Conservation (phyloP, 2,797 vertebrate species). For the Tolypeutes matacus region DNA sequence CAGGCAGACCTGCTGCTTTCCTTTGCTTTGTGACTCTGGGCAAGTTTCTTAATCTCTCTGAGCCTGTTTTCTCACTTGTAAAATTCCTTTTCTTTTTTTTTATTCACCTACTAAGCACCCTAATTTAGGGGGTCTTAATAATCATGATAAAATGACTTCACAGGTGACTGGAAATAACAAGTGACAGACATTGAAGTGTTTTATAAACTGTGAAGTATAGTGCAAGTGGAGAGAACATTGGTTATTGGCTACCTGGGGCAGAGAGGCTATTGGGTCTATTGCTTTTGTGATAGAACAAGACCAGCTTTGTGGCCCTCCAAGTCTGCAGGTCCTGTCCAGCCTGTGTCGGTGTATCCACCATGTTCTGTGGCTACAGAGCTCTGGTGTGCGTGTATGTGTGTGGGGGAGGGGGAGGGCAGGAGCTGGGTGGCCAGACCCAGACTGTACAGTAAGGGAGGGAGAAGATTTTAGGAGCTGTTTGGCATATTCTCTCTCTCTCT, state of each 20-base stretch:
- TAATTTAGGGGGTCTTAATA: background rate
- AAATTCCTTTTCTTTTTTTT: background rate
- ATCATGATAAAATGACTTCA: background rate
- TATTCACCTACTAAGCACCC: background rate
- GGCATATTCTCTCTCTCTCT: no score
- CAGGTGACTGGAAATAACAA: background rate
- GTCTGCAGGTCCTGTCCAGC: background rate
- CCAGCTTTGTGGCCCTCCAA: background rate
- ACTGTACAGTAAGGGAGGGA: background rate
- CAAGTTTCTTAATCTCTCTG: no score
- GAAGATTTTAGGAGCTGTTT: conserved; percentile 14
- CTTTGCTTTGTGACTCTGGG: background rate
- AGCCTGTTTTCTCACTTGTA: background rate
- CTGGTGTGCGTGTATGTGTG: fast-evolving
- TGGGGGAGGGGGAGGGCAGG: no score
- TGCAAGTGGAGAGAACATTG: background rate
- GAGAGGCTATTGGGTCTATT: background rate
- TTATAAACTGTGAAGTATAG: background rate
- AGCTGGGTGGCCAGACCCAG: background rate
- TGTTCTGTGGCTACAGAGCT: background rate
- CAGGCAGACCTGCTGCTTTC: background rate
- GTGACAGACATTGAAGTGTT: background rate
- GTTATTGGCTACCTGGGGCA: background rate
- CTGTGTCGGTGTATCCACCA: background rate
- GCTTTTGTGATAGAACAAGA: background rate